A percentile compares a stretch with the other conserved stretches of the same genome.
phyloP scores from a whole-genome alignment of 2,113 vertebrate genomes.

The Aspidoscelis tigris region DNA sequence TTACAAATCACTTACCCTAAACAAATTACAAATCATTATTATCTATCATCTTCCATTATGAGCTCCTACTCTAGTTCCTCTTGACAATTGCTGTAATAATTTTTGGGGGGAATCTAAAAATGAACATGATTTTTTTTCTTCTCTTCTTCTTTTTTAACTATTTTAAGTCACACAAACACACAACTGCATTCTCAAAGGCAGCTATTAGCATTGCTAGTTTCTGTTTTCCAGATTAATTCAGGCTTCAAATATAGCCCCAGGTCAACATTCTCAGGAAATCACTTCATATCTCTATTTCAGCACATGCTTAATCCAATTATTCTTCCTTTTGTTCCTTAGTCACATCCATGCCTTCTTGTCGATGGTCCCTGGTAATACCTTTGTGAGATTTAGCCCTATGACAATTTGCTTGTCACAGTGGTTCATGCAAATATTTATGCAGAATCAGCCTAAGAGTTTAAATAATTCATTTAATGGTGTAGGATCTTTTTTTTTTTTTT shows the following conservation, averaged over 20 bases:
- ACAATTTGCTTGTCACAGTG: neutral
- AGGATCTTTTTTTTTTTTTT: neutral
- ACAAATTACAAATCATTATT: conserved; percentile 27
- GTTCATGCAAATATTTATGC: neutral
- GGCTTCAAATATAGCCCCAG: neutral
- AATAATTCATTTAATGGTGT: conserved; percentile 23
- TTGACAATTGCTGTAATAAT: conserved; percentile 15
- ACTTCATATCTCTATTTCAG: conserved; percentile 28
- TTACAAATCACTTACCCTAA: conserved; percentile 13
- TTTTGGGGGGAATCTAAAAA: neutral
- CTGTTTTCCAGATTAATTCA: neutral
- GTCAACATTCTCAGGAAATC: conserved; percentile 7
- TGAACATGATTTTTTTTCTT: conserved; percentile 9
- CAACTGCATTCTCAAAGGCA: neutral
- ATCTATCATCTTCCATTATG: conserved; percentile 11
- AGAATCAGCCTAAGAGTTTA: conserved; percentile 20
- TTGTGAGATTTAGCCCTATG: conserved; percentile 3
- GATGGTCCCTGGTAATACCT: neutral
- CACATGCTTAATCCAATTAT: conserved; percentile 10
- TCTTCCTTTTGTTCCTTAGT: neutral
- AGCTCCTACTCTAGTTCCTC: neutral
- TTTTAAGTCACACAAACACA: conserved; percentile 12
- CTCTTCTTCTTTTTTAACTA: neutral
- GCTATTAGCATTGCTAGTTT: conserved; percentile 5
- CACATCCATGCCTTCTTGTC: conserved; percentile 15